Evolutionary conservation across 1,140 invertebrate species (phyloP).

Genomic region (Cherax destructor): DNA sequence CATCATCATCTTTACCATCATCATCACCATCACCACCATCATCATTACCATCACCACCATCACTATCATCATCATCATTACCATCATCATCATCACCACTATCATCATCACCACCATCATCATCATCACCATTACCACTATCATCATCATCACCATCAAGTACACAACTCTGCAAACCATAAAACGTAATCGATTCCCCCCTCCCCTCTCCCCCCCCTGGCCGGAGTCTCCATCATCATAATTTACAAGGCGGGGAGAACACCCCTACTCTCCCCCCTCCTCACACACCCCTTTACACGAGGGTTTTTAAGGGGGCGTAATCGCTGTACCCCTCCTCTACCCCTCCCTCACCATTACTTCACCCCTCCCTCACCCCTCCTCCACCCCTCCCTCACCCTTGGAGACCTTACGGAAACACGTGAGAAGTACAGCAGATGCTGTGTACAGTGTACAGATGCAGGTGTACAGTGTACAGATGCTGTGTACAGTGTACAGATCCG

Average conservation of each 20-base stretch:
- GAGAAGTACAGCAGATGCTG: too few species aligned
- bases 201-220: too few species aligned
- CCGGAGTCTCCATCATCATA: slow-evolving; percentile 21
- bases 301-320: background rate
- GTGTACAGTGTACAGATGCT: too few species aligned
- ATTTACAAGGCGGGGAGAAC: slow-evolving; percentile 18
- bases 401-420: too few species aligned
- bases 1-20: background rate
- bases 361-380: background rate
- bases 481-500: too few species aligned
- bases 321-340: background rate
- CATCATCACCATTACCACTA: slow-evolving; percentile 27
- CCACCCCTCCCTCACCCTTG: background rate
- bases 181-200: slow-evolving; percentile 42
- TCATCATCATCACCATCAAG: slow-evolving; percentile 40
- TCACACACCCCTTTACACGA: background rate
- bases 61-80: background rate
- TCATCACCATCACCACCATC: background rate
- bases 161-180: background rate
- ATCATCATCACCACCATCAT: background rate
- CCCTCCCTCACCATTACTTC: background rate
- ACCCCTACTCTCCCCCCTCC: background rate
- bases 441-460: too few species aligned
- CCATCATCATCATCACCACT: background rate
- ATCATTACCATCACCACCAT: slow-evolving; percentile 18